phyloP scores from a whole-genome alignment of 2,113 vertebrate genomes.

The Piaya cayana region DNA sequence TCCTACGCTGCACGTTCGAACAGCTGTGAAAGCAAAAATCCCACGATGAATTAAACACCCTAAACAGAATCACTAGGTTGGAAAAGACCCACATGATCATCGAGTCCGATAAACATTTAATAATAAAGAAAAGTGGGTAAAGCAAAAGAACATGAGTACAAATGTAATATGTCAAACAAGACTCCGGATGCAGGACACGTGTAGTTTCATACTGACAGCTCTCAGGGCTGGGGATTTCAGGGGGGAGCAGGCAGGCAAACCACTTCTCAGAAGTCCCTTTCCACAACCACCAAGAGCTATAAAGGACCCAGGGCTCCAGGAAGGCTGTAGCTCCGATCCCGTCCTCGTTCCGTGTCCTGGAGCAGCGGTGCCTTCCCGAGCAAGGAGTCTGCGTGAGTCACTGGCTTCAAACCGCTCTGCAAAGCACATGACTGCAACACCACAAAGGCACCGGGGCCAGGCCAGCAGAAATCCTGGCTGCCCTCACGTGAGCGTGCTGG shows the following conservation, averaged over 20 bases:
- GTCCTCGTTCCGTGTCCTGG: neutral
- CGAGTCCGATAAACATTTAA: neutral
- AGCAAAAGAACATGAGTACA: neutral
- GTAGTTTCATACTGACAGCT: neutral
- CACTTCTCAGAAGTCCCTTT: neutral
- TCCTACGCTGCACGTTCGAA: neutral
- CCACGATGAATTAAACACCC: neutral
- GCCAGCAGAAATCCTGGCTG: slow-evolving; percentile 41
- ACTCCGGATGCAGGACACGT: neutral
- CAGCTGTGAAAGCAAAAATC: neutral
- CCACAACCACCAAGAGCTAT: neutral
- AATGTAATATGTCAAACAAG: neutral
- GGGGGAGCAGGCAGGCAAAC: neutral
- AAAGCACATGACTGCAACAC: slow-evolving; percentile 51
- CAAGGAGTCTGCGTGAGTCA: neutral
- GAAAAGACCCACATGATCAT: no score
- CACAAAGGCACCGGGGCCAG: slow-evolving; percentile 8
- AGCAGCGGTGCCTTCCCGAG: neutral
- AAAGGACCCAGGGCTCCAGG: neutral
- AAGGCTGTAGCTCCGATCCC: neutral
- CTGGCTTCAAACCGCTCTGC: slow-evolving; percentile 28
- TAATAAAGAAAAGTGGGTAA: neutral
- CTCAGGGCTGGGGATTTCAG: neutral
- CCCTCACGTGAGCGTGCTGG: slow-evolving; percentile 30
- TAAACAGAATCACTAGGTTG: neutral